A percentile compares a stretch with the other conserved stretches of the same genome.
phyloP scores from a whole-genome alignment of 2,797 vertebrate species.

The Peromyscus melanophrys region DNA sequence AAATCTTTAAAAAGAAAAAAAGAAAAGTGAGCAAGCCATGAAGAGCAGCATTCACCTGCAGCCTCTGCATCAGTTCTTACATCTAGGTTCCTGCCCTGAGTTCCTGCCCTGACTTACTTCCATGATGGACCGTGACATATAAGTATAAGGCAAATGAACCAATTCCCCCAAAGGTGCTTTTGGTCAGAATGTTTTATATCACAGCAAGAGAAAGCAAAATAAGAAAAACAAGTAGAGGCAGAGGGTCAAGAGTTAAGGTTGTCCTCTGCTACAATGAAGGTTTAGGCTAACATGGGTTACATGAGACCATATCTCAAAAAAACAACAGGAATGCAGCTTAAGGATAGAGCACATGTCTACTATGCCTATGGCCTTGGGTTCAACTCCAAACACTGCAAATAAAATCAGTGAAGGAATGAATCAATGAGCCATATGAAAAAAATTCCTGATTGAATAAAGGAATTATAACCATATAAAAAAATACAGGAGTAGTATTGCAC shows the following conservation, averaged over 20 bases:
- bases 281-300: not conserved
- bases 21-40: not conserved
- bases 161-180: not conserved
- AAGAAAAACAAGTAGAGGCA: not conserved
- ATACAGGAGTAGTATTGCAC: not conserved
- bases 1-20: no score
- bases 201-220: not conserved
- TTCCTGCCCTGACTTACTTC: not conserved
- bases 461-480: slow-evolving; percentile 26
- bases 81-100: not conserved
- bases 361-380: not conserved
- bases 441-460: not conserved
- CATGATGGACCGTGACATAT: not conserved
- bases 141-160: not conserved
- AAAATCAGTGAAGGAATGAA: not conserved
- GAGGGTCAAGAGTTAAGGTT: not conserved
- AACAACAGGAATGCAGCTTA: not conserved
- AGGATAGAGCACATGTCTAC: not conserved
- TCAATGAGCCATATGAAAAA: not conserved
- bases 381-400: not conserved
- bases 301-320: not conserved
- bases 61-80: not conserved
- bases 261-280: not conserved
- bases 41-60: not conserved
- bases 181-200: not conserved